phyloP scores from a whole-genome alignment of 2,797 vertebrate genomes.

The Podarcis siculus region DNA sequence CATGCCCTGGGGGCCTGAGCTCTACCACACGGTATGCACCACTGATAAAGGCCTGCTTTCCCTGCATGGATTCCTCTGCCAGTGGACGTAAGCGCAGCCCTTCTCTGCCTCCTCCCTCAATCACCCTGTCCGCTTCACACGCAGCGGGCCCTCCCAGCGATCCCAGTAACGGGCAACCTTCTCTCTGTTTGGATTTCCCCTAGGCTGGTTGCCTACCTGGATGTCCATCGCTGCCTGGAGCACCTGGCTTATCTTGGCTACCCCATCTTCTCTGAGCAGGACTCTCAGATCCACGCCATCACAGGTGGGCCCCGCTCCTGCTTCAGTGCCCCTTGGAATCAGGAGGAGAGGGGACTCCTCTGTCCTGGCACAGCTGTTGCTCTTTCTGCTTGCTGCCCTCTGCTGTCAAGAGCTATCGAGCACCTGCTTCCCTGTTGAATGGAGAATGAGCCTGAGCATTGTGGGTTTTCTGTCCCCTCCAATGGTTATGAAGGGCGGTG shows the following conservation, averaged over 20 bases:
- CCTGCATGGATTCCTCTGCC: slow-evolving; percentile 90
- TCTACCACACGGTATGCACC: slow-evolving; percentile 84
- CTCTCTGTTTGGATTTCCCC: neutral
- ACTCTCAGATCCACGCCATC: slow-evolving; percentile 89
- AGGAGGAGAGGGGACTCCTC: neutral
- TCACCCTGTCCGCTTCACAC: neutral
- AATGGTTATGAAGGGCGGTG: neutral
- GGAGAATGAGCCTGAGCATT: neutral
- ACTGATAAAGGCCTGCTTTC: slow-evolving; percentile 85
- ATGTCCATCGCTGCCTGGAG: slow-evolving; percentile 89
- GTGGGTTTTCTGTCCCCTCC: neutral
- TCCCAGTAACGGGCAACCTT: accelerated
- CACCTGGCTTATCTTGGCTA: slow-evolving; percentile 94
- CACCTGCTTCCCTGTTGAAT: neutral
- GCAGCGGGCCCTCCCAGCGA: neutral
- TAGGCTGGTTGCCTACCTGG: slow-evolving; percentile 92
- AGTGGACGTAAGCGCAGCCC: slow-evolving; percentile 91
- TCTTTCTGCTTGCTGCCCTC: neutral
- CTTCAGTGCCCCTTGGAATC: neutral
- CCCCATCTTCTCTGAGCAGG: slow-evolving; percentile 90
- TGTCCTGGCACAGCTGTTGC: neutral
- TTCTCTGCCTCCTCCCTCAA: neutral
- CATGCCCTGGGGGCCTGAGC: slow-evolving; percentile 88
- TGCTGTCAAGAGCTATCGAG: too few species aligned
- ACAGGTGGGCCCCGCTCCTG: slow-evolving; percentile 77